These are phyloP conservation scores for Cataglyphis rosenhaueri DNA, from an alignment of 2,888 invertebrate species.

Conservation along the genomic window DNA sequence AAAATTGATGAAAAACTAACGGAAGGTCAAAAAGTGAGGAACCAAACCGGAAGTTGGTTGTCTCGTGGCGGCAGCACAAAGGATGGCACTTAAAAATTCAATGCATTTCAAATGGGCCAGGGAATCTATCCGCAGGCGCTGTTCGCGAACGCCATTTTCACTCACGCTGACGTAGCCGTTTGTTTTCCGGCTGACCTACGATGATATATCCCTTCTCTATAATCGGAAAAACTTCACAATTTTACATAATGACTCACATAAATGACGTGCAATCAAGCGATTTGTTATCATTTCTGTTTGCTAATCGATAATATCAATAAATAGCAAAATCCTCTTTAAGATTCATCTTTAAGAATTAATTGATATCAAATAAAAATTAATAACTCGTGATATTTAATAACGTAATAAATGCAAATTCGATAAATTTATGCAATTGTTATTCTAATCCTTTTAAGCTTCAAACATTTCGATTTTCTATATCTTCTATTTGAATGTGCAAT, in stretches of 20 bases:
- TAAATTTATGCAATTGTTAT: slow-evolving; percentile 4
- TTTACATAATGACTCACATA: slow-evolving; percentile 6
- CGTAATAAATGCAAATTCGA: neutral
- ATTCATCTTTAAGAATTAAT: neutral
- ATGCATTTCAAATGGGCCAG: slow-evolving; percentile 84
- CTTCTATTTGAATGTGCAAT: neutral
- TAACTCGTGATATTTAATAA: neutral
- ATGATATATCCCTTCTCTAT: neutral
- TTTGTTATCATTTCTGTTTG: neutral
- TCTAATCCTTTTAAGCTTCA: neutral
- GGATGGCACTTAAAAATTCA: slow-evolving; percentile 84
- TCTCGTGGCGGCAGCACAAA: slow-evolving; percentile 74
- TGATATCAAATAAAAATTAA: neutral
- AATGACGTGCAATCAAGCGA: slow-evolving; percentile 5
- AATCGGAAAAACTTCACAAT: neutral
- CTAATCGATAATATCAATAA: neutral
- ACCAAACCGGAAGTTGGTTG: slow-evolving; percentile 70
- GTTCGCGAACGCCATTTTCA: slow-evolving; percentile 73
- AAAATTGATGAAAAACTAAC: slow-evolving; percentile 62
- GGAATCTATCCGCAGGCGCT: slow-evolving; percentile 76
- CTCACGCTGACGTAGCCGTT: slow-evolving; percentile 56
- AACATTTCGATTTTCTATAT: neutral
- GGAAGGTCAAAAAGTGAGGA: slow-evolving; percentile 50
- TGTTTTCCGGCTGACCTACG: slow-evolving; percentile 39
- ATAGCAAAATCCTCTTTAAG: neutral